Evolutionary conservation across 2,888 invertebrate species (phyloP), one percentile per base, ranked within the genome.

Genomic region (Drosophila algonquin): DNA sequence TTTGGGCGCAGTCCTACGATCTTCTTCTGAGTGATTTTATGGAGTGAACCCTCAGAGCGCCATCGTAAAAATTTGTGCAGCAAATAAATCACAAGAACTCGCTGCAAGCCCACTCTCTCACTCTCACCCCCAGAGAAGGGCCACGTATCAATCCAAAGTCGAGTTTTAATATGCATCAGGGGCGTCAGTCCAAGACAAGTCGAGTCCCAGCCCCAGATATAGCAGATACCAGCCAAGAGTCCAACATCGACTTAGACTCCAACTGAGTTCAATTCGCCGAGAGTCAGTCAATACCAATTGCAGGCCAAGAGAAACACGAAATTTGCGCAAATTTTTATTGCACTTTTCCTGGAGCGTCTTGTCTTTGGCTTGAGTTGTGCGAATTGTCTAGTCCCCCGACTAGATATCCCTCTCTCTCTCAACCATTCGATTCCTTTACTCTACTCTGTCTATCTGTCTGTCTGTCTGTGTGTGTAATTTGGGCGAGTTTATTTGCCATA

Each of bases 401-500:
- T 63, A 30, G 30, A 50, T 68, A 40, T 48, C 24, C 18, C 10
- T 30, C 40, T 24, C 24, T 24, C 24, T 24, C 24, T 4, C 24
- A 24, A 24, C 54, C 21, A 50, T 12, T 12, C 46, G 44, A 14
- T 55, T 53, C 56, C 52, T 53, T 27, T 60, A 8, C 30, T 32
- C 8, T 64, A 8, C 7, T 30, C 30, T 30, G 8, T 7, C 21
- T 21, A 21, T 60, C 21, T 59, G 35, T 64, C 10, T 57, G 55
- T 70, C 18, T 72, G 55, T 76, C 55, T 74, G 59, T 78, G 74
- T 80, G 73, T 78, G 76, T 77, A 84, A 84, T 84, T 87, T 85
- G 76, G 77, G 82, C 79, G 81, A 89, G 89, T 89, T 90, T 90
- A 90, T 90, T 90, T 90, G 90, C 87, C 77, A 89, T 80, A 89